Base-by-base conservation (phyloP, 2,888 invertebrate species). In the Steinernema carpocapsae region DNA sequence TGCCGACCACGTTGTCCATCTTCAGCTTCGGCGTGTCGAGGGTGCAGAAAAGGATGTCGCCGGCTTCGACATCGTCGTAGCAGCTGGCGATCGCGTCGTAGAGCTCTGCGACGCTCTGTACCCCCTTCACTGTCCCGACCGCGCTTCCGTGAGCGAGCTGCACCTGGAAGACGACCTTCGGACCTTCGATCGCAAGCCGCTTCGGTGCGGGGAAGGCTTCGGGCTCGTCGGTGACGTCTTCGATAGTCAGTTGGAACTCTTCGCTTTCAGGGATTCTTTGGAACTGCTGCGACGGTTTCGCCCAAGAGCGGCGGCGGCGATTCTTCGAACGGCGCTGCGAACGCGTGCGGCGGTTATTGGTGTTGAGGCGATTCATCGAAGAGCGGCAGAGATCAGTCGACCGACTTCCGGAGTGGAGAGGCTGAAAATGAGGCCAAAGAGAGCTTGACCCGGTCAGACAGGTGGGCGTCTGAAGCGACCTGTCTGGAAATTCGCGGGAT, bases 141-240 rank as follows among this genome's bases (percentile, higher is more conserved):
- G 96, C 95, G 87, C 95, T 95, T 45, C 97, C 97, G 86, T 99
- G 97, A 0, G 97, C 97, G 89, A 96, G 92, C 88, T 97, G 97
- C 88, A 97, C 97, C 89, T 95, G 94, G 88, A 97, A 97, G 78
- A n/a, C 73, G 43, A 43, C 43, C n/a, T 42, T 64, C 22, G 64
- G 64, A 64, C 6, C 7, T 37, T 32, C 64, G 37, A 37, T 37
- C 4, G 37, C 37, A 10, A 37, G 37, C 10, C 3, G 37, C 4
- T 3, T 3, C 4, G 10, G 4, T 37, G 37, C 37, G 4, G 37
- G 37, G 3, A 6, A 10, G 3, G 37, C 37, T 37, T 37, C 37
- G 37, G 37, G 37, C 10, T 37, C 37, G 37, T 56, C 56, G 14
- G 24, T 19, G 26, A 26, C 32, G 24, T 29, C 64, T 32, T 64